Evolutionary conservation across 2,888 invertebrate species (phyloP).

Genomic region (Coleophora flavipennella): DNA sequence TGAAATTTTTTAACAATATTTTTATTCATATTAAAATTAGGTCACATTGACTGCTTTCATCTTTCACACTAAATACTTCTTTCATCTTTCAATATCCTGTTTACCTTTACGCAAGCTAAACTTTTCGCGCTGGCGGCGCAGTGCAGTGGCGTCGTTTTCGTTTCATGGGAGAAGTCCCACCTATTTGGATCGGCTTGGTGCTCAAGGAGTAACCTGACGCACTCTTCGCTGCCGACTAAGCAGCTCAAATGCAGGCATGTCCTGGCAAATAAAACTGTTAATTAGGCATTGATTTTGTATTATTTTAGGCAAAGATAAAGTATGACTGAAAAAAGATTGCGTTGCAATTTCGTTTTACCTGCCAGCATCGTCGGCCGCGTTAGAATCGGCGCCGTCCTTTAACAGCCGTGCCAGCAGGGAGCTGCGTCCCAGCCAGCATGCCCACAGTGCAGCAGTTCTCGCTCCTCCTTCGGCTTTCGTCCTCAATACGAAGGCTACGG

Average conservation of each 20-base stretch:
- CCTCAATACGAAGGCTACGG: slow-evolving; percentile 9
- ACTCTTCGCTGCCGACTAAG: slow-evolving; percentile 80
- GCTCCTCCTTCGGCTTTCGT: slow-evolving; percentile 39
- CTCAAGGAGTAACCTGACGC: slow-evolving; percentile 79
- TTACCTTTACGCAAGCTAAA: slow-evolving; percentile 73
- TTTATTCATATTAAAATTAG: slow-evolving; percentile 17
- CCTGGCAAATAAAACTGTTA: slow-evolving; percentile 27
- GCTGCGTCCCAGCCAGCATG: slow-evolving; percentile 74
- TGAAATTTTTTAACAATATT: slow-evolving; percentile 38
- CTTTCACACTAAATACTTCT: slow-evolving; percentile 10
- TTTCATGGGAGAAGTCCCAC: slow-evolving; percentile 78
- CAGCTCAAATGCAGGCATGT: slow-evolving; percentile 83
- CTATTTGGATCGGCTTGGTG: slow-evolving; percentile 78
- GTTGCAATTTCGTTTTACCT: slow-evolving; percentile 52
- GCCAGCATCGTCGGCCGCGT: slow-evolving; percentile 77
- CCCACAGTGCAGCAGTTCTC: slow-evolving; percentile 71
- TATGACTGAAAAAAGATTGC: no score
- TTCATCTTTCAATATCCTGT: slow-evolving; percentile 20
- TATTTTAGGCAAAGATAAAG: no score
- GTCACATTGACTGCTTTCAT: slow-evolving; percentile 10
- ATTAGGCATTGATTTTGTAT: no score
- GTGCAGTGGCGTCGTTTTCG: slow-evolving; percentile 81
- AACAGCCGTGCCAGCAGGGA: slow-evolving; percentile 69
- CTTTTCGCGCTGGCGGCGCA: slow-evolving; percentile 82
- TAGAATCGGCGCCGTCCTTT: slow-evolving; percentile 72